Evolutionary conservation across 2,113 vertebrate species (phyloP), one percentile per base, ranked within the genome.

Genomic region (Phalacrocorax carbo): DNA sequence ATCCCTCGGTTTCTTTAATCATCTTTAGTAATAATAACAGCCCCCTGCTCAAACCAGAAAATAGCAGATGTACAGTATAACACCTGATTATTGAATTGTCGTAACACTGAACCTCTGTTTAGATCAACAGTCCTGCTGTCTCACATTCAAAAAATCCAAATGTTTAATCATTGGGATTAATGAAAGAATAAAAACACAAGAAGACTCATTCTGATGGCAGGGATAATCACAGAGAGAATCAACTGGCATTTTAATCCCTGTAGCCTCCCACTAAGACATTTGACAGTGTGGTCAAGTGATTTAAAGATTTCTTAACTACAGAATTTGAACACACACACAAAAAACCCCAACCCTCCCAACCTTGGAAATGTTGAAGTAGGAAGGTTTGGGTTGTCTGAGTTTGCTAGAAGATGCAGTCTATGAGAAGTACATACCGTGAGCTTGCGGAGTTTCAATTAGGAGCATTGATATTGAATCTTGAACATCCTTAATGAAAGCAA

Each of bases 391-490:
- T 38, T 93, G 66, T 5, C 27, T 68, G 32, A 26, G 32, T 51
- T 89, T 65, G 15, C 36, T 58, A 48, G 22, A 76, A 82, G 48
- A 23, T 51, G n/a, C 3, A 1, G 6, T 32, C 2, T 26, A 11
- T 49, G 75, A 66, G 15, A 11, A 70, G 1, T 0, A 0, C 2
- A 3, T 52, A 11, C 32, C 62, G 15, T 60, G 34, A 54, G 9
- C 30, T 84, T 81, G 25, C 1, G 1, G 21, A 79, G 20, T 89
- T 93, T 57, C 38, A 38, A 0, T 61, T 73, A 52, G 10, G 62
- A 66, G 32, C 3, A 3, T 21, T 79, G 32, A 11, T 64, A 12
- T 1, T 71, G 25, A 60, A 68, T 90, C 49, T 58, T 68, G 15
- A 73, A n/a, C 20, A 30, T 86, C 5, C 8, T 61, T 88, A 29